Conservation (phyloP, 1,140 invertebrate genomes). For the Drosophila bipectinata region DNA sequence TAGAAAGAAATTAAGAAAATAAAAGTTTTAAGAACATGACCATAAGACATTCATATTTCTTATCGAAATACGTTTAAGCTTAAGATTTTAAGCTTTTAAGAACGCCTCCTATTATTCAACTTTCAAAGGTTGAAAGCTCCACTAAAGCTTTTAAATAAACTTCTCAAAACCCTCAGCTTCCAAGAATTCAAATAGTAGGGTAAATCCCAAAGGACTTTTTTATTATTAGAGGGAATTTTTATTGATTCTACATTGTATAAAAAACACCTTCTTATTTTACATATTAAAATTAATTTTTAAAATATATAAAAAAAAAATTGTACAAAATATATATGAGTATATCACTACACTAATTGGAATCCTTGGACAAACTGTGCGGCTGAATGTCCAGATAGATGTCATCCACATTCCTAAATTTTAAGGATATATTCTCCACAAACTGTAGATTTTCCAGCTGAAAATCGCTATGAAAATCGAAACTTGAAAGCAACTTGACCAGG, state of each 20-base stretch:
- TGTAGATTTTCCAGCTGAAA: slow-evolving; percentile 59
- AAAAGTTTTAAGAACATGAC: too few species aligned
- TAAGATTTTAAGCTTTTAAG: neutral
- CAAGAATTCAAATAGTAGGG: slow-evolving; percentile 42
- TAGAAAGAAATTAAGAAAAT: too few species aligned
- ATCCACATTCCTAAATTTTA: slow-evolving; percentile 75
- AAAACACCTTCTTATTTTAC: neutral
- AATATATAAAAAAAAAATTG: slow-evolving; percentile 6
- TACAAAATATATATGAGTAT: neutral
- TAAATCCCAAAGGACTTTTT: neutral
- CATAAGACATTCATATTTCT: too few species aligned
- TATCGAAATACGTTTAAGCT: too few species aligned
- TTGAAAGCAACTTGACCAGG: slow-evolving; percentile 65
- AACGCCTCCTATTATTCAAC: slow-evolving; percentile 10
- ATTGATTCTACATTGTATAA: slow-evolving; percentile 4
- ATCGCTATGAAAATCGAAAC: slow-evolving; percentile 65
- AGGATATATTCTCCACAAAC: slow-evolving; percentile 74
- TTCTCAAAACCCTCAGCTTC: neutral
- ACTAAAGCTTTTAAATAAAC: neutral
- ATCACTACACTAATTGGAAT: slow-evolving; percentile 3
- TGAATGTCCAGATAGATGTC: slow-evolving; percentile 64
- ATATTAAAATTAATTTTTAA: neutral
- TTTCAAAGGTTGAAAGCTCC: neutral
- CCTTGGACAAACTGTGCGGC: slow-evolving; percentile 23
- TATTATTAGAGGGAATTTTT: neutral